Evolutionary conservation across 2,113 vertebrate genomes (phyloP).

Genomic region (Eudyptes chrysolophus): DNA sequence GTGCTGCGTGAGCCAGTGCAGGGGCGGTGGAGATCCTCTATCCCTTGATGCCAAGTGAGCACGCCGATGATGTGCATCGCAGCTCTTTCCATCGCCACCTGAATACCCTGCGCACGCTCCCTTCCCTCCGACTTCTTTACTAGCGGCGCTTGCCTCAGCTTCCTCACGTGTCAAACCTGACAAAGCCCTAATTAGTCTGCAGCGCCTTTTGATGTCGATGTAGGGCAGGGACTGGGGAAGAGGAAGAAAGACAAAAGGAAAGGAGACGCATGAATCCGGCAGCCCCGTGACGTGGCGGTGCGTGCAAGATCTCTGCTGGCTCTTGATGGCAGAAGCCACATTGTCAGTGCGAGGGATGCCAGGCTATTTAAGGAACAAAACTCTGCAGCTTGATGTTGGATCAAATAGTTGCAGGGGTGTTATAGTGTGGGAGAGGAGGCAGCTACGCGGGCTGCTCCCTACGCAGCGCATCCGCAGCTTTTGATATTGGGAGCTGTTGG

Average conservation of each 20-base stretch:
- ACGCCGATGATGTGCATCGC: accelerated
- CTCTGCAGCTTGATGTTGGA: neutral
- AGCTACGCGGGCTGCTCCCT: neutral
- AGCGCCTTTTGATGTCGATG: neutral
- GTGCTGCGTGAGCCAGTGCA: neutral
- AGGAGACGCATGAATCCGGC: accelerated
- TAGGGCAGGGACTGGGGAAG: neutral
- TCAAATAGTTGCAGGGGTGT: neutral
- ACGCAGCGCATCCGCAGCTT: neutral
- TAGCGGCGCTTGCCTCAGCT: neutral
- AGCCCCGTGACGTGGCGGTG: accelerated
- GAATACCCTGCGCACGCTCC: accelerated
- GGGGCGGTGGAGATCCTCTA: neutral
- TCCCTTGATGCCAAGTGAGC: accelerated
- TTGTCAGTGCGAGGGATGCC: neutral
- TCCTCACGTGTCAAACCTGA: neutral
- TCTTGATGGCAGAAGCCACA: neutral
- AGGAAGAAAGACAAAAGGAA: neutral
- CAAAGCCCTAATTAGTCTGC: neutral
- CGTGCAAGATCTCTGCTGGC: neutral
- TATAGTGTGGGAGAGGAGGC: neutral
- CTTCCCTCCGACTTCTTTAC: neutral
- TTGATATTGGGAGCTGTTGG: neutral
- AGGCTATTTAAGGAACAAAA: neutral
- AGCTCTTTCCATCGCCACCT: neutral